Conservation (phyloP, 2,888 invertebrate genomes). For the Aspidapion aeneum region DNA sequence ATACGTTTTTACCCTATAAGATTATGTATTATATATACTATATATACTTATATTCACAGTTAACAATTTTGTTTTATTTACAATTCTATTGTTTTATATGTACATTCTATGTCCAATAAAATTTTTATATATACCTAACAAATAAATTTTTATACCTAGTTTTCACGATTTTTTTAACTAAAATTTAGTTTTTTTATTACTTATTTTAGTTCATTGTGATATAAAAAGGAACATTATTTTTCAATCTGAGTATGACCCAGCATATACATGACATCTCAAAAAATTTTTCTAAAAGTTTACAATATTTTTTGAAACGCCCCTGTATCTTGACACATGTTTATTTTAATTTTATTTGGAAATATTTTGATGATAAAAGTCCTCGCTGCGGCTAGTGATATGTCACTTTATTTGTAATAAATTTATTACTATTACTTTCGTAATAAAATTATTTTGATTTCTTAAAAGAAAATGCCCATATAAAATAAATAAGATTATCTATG, state of each 20-base stretch:
- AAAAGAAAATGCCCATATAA: neutral
- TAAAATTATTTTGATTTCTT: neutral
- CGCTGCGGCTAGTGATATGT: slow-evolving; percentile 24
- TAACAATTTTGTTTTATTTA: neutral
- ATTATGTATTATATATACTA: too few species aligned
- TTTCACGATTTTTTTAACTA: slow-evolving; percentile 10
- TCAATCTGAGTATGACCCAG: slow-evolving; percentile 32
- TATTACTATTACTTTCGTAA: neutral
- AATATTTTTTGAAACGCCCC: too few species aligned
- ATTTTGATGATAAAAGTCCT: slow-evolving; percentile 30
- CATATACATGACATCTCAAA: neutral
- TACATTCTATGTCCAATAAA: slow-evolving; percentile 39
- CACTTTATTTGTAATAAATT: slow-evolving; percentile 2
- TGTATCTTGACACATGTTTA: too few species aligned
- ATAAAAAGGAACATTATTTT: slow-evolving; percentile 44
- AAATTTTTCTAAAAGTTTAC: too few species aligned
- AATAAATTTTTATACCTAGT: slow-evolving; percentile 31
- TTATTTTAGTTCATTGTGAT: slow-evolving; percentile 30
- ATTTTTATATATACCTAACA: slow-evolving; percentile 41
- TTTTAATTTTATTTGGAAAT: slow-evolving; percentile 35
- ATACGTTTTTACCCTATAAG: too few species aligned
- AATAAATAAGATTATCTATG: too few species aligned
- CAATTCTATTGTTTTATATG: slow-evolving; percentile 23
- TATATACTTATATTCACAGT: too few species aligned
- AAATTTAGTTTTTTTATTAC: neutral